Percentiles rank a stretch among this genome's conserved stretches.
phyloP scores from a whole-genome alignment of 1,140 invertebrate species.

The Aphelinus certus region DNA sequence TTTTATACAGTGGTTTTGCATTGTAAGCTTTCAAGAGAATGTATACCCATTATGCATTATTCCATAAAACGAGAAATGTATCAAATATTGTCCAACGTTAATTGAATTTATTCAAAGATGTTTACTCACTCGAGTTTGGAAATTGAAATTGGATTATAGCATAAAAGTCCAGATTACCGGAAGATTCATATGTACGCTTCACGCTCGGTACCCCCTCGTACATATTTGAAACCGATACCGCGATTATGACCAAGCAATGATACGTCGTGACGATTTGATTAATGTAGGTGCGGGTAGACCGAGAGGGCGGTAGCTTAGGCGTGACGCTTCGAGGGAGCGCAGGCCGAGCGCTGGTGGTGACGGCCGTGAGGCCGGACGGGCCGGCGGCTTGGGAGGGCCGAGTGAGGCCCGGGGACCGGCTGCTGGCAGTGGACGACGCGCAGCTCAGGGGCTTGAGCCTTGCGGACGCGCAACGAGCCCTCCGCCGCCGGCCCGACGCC shows the following conservation, averaged over 20 bases:
- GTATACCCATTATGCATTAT: too few species aligned
- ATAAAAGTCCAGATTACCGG: neutral
- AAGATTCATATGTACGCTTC: neutral
- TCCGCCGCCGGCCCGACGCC: conserved; percentile 69
- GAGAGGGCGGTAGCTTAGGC: conserved; percentile 86
- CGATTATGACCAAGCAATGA: neutral
- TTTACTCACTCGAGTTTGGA: too few species aligned
- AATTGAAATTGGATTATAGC: too few species aligned
- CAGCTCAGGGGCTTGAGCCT: conserved; percentile 66
- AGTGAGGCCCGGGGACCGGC: conserved; percentile 88
- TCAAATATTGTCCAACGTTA: too few species aligned
- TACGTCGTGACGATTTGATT: neutral
- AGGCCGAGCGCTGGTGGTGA: conserved; percentile 83
- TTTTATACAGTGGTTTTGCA: too few species aligned
- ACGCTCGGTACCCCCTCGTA: neutral
- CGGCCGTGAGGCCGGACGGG: conserved; percentile 87
- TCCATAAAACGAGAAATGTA: too few species aligned
- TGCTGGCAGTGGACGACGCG: conserved; percentile 87
- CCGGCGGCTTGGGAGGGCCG: conserved; percentile 86
- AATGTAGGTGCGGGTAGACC: conserved; percentile 76
- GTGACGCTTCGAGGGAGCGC: conserved; percentile 87
- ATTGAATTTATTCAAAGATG: too few species aligned
- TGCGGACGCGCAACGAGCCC: conserved; percentile 77
- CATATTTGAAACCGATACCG: neutral
- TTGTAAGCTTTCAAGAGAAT: too few species aligned